These are phyloP conservation scores for Drosophila hydei DNA, from an alignment of 1,140 invertebrate genomes.

Conservation along the genomic window DNA sequence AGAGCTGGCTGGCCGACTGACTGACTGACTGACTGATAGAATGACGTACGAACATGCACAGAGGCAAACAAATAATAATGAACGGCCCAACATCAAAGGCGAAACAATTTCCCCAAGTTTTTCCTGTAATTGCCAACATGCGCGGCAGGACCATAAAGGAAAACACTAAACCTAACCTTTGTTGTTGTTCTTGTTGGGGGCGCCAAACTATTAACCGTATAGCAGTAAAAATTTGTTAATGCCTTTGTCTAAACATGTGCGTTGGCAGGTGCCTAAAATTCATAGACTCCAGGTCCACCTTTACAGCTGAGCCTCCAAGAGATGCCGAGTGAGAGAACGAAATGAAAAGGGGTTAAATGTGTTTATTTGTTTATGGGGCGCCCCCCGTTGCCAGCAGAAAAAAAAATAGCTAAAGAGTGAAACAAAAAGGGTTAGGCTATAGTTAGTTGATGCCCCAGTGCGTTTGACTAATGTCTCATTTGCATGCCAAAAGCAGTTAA, in stretches of 20 bases:
- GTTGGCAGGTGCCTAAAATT: conserved; percentile 63
- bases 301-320: conserved; percentile 41
- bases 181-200: conserved; percentile 32
- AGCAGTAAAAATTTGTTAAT: conserved; percentile 82
- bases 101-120: conserved; percentile 61
- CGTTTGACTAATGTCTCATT: conserved; percentile 82
- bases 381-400: conserved; percentile 24
- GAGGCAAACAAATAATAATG: conserved; percentile 69
- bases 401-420: conserved; percentile 6
- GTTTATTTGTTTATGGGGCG: conserved; percentile 79
- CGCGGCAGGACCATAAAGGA: conserved; percentile 36
- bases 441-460: conserved; percentile 64
- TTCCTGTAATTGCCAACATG: conserved; percentile 72
- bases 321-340: too few species aligned
- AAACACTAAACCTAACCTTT: conserved; percentile 1
- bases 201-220: conserved; percentile 78
- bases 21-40: conserved; percentile 42
- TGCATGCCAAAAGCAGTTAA: conserved; percentile 83
- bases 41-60: conserved; percentile 68
- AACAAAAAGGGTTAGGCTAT: conserved; percentile 44
- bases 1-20: conserved; percentile 32
- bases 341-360: conserved; percentile 70
- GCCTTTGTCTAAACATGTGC: conserved; percentile 75
- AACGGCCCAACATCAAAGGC: conserved; percentile 67
- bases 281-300: conserved; percentile 11